These are phyloP conservation scores for Dolichopus griseipennis DNA, from an alignment of 2,888 invertebrate genomes.

Conservation along the genomic window DNA sequence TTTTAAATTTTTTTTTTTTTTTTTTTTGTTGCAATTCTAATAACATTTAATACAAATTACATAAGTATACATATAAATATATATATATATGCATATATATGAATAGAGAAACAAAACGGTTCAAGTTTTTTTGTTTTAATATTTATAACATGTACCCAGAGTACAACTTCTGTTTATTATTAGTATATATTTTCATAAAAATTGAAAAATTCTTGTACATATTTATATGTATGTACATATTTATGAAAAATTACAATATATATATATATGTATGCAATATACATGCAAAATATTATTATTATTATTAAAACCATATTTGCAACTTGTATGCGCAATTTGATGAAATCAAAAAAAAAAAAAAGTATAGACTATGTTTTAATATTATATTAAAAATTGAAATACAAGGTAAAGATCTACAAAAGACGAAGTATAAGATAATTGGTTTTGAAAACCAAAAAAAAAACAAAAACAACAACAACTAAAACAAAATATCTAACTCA, in stretches of 20 bases:
- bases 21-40: too few species aligned
- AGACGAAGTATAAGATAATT: neutral
- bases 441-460: neutral
- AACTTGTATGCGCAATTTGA: constrained; percentile 3
- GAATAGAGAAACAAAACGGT: too few species aligned
- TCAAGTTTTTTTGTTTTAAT: neutral
- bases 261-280: neutral
- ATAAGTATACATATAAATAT: too few species aligned
- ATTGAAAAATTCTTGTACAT: neutral
- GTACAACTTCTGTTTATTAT: neutral
- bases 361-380: neutral
- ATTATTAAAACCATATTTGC: neutral
- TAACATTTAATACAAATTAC: too few species aligned
- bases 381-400: neutral
- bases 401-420: neutral
- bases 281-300: neutral
- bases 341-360: neutral
- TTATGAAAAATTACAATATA: neutral
- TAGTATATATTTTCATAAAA: neutral
- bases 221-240: too few species aligned
- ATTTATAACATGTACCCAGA: neutral
- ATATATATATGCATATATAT: too few species aligned
- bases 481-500: neutral
- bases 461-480: too few species aligned
- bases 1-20: too few species aligned